phyloP scores from a whole-genome alignment of 2,797 vertebrate genomes.

The Anguilla marmorata region DNA sequence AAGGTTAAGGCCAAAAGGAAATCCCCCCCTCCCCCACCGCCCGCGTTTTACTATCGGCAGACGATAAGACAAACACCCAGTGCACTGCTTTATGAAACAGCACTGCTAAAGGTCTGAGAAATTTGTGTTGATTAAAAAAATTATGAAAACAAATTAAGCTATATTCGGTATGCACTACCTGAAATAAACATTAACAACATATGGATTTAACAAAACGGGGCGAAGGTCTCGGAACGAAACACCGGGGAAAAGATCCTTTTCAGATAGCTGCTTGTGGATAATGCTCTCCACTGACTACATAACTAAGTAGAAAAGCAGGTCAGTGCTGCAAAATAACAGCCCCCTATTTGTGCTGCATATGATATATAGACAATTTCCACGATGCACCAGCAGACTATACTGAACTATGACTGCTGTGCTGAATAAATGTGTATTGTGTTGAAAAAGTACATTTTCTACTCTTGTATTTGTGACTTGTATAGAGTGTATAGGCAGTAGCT shows the following conservation, averaged over 20 bases:
- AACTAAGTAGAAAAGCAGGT: not conserved
- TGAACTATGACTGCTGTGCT: not conserved
- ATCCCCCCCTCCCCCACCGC: not conserved
- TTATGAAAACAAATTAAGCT: not conserved
- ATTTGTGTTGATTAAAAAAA: not conserved
- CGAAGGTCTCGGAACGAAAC: too few species aligned
- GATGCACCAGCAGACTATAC: not conserved
- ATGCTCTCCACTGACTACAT: too few species aligned
- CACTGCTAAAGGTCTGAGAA: not conserved
- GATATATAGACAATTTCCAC: not conserved
- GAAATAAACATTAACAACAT: too few species aligned
- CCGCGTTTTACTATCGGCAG: not conserved
- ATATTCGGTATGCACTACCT: not conserved
- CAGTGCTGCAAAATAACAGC: not conserved
- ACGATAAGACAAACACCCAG: not conserved
- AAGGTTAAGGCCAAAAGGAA: not conserved
- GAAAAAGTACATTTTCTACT: not conserved
- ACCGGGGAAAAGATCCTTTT: too few species aligned
- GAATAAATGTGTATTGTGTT: not conserved
- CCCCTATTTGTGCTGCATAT: not conserved
- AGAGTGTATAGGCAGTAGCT: not conserved
- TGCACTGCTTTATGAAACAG: not conserved
- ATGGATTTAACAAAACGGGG: too few species aligned
- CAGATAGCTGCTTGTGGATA: too few species aligned
- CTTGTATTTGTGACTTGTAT: not conserved